Evolutionary conservation across 2,113 vertebrate genomes (phyloP).

Genomic region (Vulpes vulpes): DNA sequence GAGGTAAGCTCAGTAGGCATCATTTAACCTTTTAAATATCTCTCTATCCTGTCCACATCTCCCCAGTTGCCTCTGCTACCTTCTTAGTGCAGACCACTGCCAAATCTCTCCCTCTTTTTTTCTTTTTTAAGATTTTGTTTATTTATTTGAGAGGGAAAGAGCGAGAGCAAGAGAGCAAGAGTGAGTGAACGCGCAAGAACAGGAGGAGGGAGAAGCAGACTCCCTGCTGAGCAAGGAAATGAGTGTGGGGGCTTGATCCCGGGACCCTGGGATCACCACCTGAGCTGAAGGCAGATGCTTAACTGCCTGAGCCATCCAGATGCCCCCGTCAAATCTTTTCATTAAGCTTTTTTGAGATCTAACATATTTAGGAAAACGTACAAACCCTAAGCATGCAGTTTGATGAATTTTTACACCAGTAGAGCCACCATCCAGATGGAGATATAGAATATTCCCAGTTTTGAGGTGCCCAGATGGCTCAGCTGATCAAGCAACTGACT

Average conservation of each 20-base stretch:
- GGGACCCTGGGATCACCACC: too few species aligned
- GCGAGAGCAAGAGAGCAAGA: too few species aligned
- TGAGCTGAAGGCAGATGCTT: too few species aligned
- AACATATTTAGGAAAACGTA: not conserved
- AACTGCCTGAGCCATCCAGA: too few species aligned
- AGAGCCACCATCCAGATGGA: not conserved
- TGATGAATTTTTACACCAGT: not conserved
- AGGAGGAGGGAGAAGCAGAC: too few species aligned
- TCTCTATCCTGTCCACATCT: not conserved
- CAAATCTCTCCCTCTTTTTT: not conserved
- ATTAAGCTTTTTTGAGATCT: not conserved
- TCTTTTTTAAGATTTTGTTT: too few species aligned
- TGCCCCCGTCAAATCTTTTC: not conserved
- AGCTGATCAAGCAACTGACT: not conserved
- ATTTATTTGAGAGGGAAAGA: too few species aligned
- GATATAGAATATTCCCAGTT: not conserved
- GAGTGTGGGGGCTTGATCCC: too few species aligned
- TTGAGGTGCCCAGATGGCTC: not conserved
- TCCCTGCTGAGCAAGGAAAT: too few species aligned
- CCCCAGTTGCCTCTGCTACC: not conserved
- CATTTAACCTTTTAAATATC: slow-evolving; percentile 9
- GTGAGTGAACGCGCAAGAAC: too few species aligned
- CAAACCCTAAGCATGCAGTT: not conserved
- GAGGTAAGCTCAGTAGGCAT: not conserved
- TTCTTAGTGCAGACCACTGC: not conserved